Evolutionary conservation across 35 echinoderm and acorn worm genomes (phyloP).

Genomic region (Diadema setosum): DNA sequence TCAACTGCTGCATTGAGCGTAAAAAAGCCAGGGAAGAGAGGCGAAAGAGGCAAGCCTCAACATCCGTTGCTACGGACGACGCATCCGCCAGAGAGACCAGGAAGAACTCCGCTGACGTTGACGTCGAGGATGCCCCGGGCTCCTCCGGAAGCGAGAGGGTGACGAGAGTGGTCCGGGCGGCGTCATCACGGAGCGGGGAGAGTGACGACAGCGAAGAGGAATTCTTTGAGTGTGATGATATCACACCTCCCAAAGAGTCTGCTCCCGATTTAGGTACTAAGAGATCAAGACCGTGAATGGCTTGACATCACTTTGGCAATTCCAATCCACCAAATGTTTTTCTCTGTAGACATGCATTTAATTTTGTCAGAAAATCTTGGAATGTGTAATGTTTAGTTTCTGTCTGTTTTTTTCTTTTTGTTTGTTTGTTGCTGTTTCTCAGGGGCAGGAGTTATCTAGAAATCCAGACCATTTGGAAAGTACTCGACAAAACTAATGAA

Average conservation of each 20-base stretch:
- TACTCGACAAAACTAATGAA: too few relatives aligned
- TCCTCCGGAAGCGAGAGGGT: not conserved
- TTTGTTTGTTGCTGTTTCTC: too few relatives aligned
- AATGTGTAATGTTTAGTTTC: too few relatives aligned
- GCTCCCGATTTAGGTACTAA: too few relatives aligned
- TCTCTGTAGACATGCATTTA: too few relatives aligned
- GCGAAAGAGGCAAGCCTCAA: slow-evolving; percentile 5
- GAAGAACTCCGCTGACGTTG: not conserved
- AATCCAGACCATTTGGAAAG: too few relatives aligned
- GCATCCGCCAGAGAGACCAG: not conserved
- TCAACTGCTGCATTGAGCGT: slow-evolving; percentile 89
- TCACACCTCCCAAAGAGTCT: not conserved
- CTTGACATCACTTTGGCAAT: too few relatives aligned
- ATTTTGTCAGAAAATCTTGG: too few relatives aligned
- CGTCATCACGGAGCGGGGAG: slow-evolving; percentile 18
- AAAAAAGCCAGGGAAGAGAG: slow-evolving; percentile 90
- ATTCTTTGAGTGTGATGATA: slow-evolving; percentile 95
- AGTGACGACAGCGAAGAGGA: slow-evolving; percentile 89
- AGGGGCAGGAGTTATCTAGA: too few relatives aligned
- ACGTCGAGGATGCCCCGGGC: not conserved
- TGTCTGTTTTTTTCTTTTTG: too few relatives aligned
- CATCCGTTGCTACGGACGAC: not conserved
- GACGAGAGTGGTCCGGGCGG: not conserved
- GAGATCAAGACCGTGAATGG: too few relatives aligned
- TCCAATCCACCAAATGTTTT: too few relatives aligned